Evolutionary conservation across 2,888 invertebrate genomes (phyloP), one percentile per base, ranked within the genome.

Genomic region (Mantis religiosa): DNA sequence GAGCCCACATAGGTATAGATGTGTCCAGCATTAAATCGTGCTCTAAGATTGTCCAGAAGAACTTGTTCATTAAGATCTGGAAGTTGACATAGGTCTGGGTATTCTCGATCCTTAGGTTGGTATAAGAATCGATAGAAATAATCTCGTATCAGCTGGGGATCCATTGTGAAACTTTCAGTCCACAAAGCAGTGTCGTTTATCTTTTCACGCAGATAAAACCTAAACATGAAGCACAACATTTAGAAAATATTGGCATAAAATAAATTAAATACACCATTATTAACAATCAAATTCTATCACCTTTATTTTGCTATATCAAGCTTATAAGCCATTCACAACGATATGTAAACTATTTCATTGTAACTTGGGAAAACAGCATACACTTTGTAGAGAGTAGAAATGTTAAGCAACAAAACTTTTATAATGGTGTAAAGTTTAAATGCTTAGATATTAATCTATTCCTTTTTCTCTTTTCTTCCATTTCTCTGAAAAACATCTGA

Each of bases 1-100:
- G 98, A 98, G 88, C 98, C 98, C 91, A 98, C 98, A 92, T 98
- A 98, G 15, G 99, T 99, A 94, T 99, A 99, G 92, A 99, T 99
- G 93, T 98, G 98, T 86, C 98, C 98, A 91, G 97, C 97, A 89
- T 96, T 96, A 94, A 99, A 99, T 91, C 98, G 95, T 91, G 97
- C 97, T 91, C 97, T 95, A 91, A 99, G 95, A 94, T 99, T 99
- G 92, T 98, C 98, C 91, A 99, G 94, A 88, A 99, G 94, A 2
- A 98, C 98, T 93, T 97, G 97, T 93, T 99, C 99, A 92, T 98
- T 99, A 90, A 99, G 95, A 94, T 98, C 98, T 25, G 98, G 98
- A 92, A 99, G 94, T 94, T 98, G 98, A 93, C 99, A 99, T 91
- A 99, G 94, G 93, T 99, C 99, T 12, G 98, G 98, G 93, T 98